A percentile compares a stretch with the other conserved stretches of the same genome.
Evolutionary conservation across 2,888 invertebrate genomes (phyloP).

Genomic region (Lamproptera curius): DNA sequence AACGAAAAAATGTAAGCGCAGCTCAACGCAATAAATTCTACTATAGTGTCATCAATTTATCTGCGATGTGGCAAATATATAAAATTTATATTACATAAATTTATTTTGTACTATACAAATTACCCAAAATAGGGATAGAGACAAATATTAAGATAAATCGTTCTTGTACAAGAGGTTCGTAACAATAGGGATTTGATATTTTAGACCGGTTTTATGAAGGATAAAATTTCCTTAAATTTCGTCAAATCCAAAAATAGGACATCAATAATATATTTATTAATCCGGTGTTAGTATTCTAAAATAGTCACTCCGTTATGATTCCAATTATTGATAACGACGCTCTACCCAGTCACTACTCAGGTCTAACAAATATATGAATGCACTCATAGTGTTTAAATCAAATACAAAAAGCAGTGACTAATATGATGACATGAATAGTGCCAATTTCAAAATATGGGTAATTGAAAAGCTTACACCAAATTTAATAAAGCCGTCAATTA

Average conservation of each 20-base stretch:
- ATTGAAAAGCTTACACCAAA: no score
- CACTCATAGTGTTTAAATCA: background rate
- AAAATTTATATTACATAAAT: no score
- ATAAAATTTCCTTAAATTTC: no score
- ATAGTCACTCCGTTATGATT: background rate
- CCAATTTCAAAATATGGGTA: no score
- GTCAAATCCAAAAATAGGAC: background rate
- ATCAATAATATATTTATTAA: background rate
- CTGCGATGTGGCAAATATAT: no score
- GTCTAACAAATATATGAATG: background rate
- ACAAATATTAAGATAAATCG: background rate
- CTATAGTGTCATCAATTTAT: no score
- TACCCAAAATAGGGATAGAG: background rate
- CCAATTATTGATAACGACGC: background rate
- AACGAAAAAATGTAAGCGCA: no score
- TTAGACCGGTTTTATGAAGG: background rate
- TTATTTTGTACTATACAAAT: background rate
- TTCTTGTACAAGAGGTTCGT: background rate
- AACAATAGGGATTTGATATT: background rate
- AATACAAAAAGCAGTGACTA: background rate
- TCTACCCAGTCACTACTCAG: background rate
- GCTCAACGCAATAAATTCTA: no score
- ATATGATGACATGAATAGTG: background rate
- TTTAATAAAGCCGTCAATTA: no score
- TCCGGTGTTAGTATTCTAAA: background rate